Conservation (phyloP, 2,797 vertebrate genomes). For the Triplophysa yarkandensis region DNA sequence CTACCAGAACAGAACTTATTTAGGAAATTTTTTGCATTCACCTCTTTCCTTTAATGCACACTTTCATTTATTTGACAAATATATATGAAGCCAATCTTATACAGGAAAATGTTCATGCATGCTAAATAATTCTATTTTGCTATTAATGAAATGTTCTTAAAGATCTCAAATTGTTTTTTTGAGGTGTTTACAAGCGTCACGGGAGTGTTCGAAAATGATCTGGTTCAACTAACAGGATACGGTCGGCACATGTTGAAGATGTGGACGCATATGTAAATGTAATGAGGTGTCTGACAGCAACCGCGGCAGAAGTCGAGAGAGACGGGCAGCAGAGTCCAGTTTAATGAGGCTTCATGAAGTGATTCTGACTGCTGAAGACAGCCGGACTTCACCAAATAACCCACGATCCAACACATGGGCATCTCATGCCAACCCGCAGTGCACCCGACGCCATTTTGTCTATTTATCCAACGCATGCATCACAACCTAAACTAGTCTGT, state of each 20-base stretch:
- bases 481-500: not conserved
- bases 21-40: too few relatives aligned
- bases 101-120: not conserved
- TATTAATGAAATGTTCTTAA: not conserved
- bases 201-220: not conserved
- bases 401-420: conserved; percentile 38
- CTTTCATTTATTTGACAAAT: not conserved
- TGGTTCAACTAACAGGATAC: not conserved
- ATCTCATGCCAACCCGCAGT: not conserved
- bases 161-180: not conserved
- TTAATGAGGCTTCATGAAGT: conserved; percentile 74
- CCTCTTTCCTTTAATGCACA: not conserved
- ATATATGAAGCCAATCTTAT: not conserved
- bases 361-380: conserved; percentile 70
- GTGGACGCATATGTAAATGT: conserved; percentile 30
- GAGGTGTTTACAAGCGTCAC: not conserved
- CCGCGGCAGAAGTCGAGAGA: conserved; percentile 2
- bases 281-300: conserved; percentile 15
- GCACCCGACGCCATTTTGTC: conserved; percentile 25
- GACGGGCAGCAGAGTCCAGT: conserved; percentile 21
- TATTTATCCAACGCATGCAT: not conserved
- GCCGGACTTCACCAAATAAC: conserved; percentile 57
- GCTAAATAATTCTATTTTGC: not conserved
- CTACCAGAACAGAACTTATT: too few relatives aligned
- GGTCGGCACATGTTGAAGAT: conserved; percentile 5